These are phyloP conservation scores for Nesometra sesokonis DNA, from an alignment of 35 echinoderm and acorn worm species.

Conservation along the genomic window DNA sequence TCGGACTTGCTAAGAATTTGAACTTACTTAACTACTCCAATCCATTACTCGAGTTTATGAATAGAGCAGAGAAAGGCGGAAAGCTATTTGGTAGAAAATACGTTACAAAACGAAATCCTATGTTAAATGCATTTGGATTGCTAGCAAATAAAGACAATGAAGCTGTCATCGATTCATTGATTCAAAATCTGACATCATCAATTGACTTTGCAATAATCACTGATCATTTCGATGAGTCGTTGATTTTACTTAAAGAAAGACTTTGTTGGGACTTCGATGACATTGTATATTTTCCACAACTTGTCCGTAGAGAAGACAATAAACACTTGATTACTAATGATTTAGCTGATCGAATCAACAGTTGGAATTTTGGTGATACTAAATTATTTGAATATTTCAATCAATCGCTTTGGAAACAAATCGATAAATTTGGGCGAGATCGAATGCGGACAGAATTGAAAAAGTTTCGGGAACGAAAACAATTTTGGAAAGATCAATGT, in stretches of 20 bases:
- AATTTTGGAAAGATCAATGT: neutral
- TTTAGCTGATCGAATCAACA: neutral
- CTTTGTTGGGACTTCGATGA: constrained; percentile 56
- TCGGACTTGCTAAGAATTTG: neutral
- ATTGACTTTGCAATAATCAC: constrained; percentile 24
- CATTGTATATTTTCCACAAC: constrained; percentile 16
- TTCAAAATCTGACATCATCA: neutral
- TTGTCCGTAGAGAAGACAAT: neutral
- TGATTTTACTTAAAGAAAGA: constrained; percentile 41
- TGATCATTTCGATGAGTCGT: constrained; percentile 60
- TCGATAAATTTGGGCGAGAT: constrained; percentile 13
- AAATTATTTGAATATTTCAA: constrained; percentile 43
- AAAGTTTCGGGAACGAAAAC: neutral
- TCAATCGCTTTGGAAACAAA: constrained; percentile 28
- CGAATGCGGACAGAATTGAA: constrained; percentile 21
- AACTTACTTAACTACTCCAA: neutral
- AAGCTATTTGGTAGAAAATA: neutral
- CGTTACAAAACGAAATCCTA: neutral
- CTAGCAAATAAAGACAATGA: neutral
- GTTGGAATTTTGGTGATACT: constrained; percentile 39
- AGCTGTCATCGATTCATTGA: neutral
- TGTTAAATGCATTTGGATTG: neutral
- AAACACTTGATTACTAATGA: neutral
- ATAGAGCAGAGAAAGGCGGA: neutral
- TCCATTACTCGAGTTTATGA: neutral